These are phyloP conservation scores for Corydoras maculifer DNA, from an alignment of 2,113 vertebrate genomes.

Conservation along the genomic window DNA sequence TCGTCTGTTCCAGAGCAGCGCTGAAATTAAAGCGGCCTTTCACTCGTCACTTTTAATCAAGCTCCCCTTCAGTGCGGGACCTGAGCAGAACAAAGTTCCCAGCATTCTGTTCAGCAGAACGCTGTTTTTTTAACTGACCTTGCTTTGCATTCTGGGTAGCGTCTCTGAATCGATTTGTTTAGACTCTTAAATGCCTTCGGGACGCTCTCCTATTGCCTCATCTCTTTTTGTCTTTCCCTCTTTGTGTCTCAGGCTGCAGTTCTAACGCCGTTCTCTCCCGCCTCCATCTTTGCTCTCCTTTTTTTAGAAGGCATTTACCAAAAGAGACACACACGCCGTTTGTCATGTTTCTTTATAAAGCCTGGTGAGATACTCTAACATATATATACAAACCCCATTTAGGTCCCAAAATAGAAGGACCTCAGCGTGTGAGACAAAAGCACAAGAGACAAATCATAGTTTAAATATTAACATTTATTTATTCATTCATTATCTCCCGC, in stretches of 20 bases:
- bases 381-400: too few relatives aligned
- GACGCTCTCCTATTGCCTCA: background rate
- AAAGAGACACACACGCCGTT: background rate
- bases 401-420: too few relatives aligned
- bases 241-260: background rate
- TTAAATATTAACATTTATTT: too few relatives aligned
- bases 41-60: conserved; percentile 20
- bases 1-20: too few relatives aligned
- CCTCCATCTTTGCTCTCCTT: conserved; percentile 18
- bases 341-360: too few relatives aligned
- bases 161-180: conserved; percentile 46
- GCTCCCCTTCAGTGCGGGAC: background rate
- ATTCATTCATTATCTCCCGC: too few relatives aligned
- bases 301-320: conserved; percentile 25
- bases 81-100: background rate
- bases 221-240: conserved; percentile 1
- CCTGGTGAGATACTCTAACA: too few relatives aligned
- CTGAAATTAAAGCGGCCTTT: background rate
- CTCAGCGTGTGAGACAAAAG: too few relatives aligned
- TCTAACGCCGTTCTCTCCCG: too few relatives aligned
- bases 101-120: background rate
- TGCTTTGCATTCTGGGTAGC: conserved; percentile 52
- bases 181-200: conserved; percentile 39
- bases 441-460: too few relatives aligned
- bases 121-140: conserved; percentile 13